Evolutionary conservation across 2,888 invertebrate genomes (phyloP), one percentile per base, ranked within the genome.

Genomic region (Apocheima hispidaria): DNA sequence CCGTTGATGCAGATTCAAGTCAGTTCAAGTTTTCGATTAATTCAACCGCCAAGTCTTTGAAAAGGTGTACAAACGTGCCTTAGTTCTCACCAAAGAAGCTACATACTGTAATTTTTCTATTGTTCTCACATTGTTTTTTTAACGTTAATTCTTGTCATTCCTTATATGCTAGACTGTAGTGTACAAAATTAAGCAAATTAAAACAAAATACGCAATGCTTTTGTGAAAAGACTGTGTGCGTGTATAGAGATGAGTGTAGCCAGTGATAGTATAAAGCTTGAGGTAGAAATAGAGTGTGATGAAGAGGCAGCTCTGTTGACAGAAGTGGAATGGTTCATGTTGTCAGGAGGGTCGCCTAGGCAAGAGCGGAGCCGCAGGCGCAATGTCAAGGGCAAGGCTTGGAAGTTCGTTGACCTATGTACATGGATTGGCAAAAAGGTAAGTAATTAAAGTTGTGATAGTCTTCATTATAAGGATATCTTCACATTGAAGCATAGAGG

Each of bases 371-470:
- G 59, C 41, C 62, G 74, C 48, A 81, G 90, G 4, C 81, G 88
- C 12, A 79, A 71, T 33, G 74, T 68, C 51, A 87, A 84, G 55
- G 65, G 86, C 1, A 88, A 81, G 57, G 73, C 86, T 61, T 89
- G 89, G 87, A 83, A 72, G 56, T 74, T 92, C 36, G 75, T 89
- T 64, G 92, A 91, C 60, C 72, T 92, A 12, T 92, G 90, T 65
- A 72, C 88, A 10, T 92, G 92, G 92, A 86, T 92, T 50, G 92
- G 92, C 30, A 86, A 77, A 77, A 92, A 92, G 89, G 92, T 91
- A 79, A 62, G 36, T 41, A 40, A 3, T 4, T n/a, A 40, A 30
- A 33, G 36, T 38, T 38, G 7, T 6, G 33, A n/a, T n/a, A 30
- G 2, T 1, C 10, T 10, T 30, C 1, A 9, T 30, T 30, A 33